Base-by-base conservation (phyloP, 2,888 invertebrate genomes). In the Thumatha senex region DNA sequence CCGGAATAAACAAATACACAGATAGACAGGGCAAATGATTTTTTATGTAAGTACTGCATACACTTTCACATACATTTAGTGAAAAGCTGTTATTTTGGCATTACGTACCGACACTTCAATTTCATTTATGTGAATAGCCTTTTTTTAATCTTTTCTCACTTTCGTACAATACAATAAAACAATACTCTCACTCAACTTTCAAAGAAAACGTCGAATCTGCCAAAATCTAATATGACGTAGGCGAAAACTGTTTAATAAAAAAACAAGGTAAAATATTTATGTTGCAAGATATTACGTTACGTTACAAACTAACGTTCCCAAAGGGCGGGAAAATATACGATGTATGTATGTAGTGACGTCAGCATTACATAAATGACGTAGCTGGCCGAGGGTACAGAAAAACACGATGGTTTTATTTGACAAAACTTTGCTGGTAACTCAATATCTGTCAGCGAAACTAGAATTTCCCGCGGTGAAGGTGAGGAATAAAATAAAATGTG, bases 391-490 rank as follows among this genome's bases (percentile, higher is more conserved):
- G 42, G 47, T 54, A 59, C 59, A 59, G 62, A 72, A 75, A 80
- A 79, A 80, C 67, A 71, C 68, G 63, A 59, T 73, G 67, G 71
- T 80, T 82, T 81, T 84, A 84, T 84, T 82, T 76, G 74, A 72
- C 74, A 76, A 78, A 82, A 79, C 78, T 74, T 76, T 54, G 55
- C 58, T 66, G 69, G 82, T 84, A 85, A 85, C 84, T 84, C 82
- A 82, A 86, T 86, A 86, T 81, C 73, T 80, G 82, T 81, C 81
- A 80, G 72, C 76, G 74, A 81, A 84, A 84, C 83, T 80, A 76
- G 76, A 78, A 84, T 84, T 84, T 84, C 80, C 80, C 79, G 68
- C 70, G 68, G 74, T 76, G 73, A 70, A 74, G 76, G 74, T 75
- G 67, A 60, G 70, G 61, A 79, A 84, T 82, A 74, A 79, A 85